These are phyloP conservation scores for Dynastes hyllus DNA, from an alignment of 2,888 invertebrate genomes.

Conservation along the genomic window DNA sequence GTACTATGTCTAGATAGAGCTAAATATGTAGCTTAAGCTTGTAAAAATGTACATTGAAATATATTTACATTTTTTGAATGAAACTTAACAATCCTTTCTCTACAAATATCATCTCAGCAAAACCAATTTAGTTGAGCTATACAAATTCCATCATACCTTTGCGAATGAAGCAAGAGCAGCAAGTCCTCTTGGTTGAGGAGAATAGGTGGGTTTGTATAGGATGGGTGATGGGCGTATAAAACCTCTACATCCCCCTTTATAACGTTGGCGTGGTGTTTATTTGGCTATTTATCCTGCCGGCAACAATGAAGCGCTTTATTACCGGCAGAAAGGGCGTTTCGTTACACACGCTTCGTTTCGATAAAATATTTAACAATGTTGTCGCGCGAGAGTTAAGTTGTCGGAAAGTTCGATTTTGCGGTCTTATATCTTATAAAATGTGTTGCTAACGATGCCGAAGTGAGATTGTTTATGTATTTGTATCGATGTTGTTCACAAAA, in stretches of 20 bases:
- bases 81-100: too few relatives aligned
- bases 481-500: too few relatives aligned
- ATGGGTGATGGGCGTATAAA: background rate
- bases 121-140: background rate
- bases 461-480: too few relatives aligned
- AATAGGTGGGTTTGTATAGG: background rate
- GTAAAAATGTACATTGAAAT: too few relatives aligned
- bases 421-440: background rate
- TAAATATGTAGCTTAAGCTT: too few relatives aligned
- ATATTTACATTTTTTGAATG: background rate
- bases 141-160: background rate
- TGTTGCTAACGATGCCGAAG: background rate
- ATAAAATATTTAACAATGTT: constrained; percentile 32
- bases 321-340: constrained; percentile 4
- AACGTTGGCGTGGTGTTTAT: constrained; percentile 12
- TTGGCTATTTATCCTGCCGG: constrained; percentile 22
- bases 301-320: constrained; percentile 40
- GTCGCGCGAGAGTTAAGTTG: background rate
- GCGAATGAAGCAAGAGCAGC: too few relatives aligned
- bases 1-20: too few relatives aligned
- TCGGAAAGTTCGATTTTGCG: background rate
- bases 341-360: constrained; percentile 8
- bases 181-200: background rate
- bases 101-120: background rate
- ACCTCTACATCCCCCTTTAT: constrained; percentile 3